Percentiles rank a stretch among this genome's conserved stretches.
phyloP scores from a whole-genome alignment of 2,797 vertebrate genomes.

The Nyctibius grandis region DNA sequence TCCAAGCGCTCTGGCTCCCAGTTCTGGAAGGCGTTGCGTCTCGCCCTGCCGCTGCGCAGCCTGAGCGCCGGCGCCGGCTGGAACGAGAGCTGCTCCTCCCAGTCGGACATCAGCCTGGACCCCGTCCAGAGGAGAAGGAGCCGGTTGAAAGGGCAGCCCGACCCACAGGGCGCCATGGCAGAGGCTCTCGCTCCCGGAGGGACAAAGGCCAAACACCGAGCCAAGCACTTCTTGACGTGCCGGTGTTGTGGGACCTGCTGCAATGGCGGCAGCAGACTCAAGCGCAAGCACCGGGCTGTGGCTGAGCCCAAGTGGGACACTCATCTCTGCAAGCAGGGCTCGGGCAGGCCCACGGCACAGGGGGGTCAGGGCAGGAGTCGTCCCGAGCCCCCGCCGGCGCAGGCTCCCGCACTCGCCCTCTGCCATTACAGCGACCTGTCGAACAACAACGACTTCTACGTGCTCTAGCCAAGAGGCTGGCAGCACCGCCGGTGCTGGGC shows the following conservation, averaged over 20 bases:
- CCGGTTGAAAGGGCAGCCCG: slow-evolving; percentile 68
- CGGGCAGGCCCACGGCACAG: slow-evolving; percentile 28
- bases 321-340: slow-evolving; percentile 62
- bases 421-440: slow-evolving; percentile 76
- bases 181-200: neutral
- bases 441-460: slow-evolving; percentile 80
- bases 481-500: neutral
- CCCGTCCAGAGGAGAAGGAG: slow-evolving; percentile 70
- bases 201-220: slow-evolving; percentile 58
- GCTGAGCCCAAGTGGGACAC: slow-evolving; percentile 69
- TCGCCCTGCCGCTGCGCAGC: slow-evolving; percentile 84
- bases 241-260: slow-evolving; percentile 76
- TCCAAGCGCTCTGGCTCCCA: slow-evolving; percentile 79
- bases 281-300: slow-evolving; percentile 56
- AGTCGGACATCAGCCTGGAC: slow-evolving; percentile 85
- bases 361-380: slow-evolving; percentile 55
- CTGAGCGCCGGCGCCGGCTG: slow-evolving; percentile 78
- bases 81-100: slow-evolving; percentile 91
- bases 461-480: slow-evolving; percentile 49
- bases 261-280: slow-evolving; percentile 59
- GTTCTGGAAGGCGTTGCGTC: slow-evolving; percentile 86
- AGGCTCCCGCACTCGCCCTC: slow-evolving; percentile 60
- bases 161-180: neutral
- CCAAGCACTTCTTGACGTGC: slow-evolving; percentile 69
- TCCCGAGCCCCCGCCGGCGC: neutral